Percentiles rank a stretch among this genome's conserved stretches.
These are phyloP conservation scores for Cygnus buccinator DNA, from an alignment of 2,113 vertebrate species.

Conservation along the genomic window DNA sequence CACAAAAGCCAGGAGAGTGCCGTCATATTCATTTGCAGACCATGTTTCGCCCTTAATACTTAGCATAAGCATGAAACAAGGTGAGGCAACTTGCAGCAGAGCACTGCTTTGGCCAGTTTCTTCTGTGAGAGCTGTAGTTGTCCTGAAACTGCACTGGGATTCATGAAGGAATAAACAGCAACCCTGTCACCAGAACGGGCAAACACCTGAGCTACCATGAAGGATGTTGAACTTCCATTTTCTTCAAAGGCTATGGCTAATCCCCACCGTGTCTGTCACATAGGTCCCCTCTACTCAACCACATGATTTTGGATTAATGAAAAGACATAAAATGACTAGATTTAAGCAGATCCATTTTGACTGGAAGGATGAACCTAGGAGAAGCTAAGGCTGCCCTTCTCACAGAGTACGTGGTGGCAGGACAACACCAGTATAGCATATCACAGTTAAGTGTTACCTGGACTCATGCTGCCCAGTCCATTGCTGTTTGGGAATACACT, in stretches of 20 bases:
- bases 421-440: not conserved
- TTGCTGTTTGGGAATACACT: not conserved
- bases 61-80: not conserved
- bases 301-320: not conserved
- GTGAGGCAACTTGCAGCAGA: not conserved
- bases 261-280: not conserved
- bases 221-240: not conserved
- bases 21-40: not conserved
- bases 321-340: not conserved
- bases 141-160: not conserved
- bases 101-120: not conserved
- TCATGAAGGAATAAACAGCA: not conserved
- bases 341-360: not conserved
- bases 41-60: not conserved
- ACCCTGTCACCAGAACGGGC: not conserved
- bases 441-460: not conserved
- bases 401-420: not conserved
- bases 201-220: not conserved
- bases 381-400: not conserved
- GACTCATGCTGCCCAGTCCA: not conserved
- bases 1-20: not conserved
- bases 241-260: not conserved
- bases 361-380: not conserved
- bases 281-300: not conserved
- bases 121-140: fast-evolving